Base-by-base conservation (phyloP, 2,797 vertebrate species). In the Pachyuromys duprasi region DNA sequence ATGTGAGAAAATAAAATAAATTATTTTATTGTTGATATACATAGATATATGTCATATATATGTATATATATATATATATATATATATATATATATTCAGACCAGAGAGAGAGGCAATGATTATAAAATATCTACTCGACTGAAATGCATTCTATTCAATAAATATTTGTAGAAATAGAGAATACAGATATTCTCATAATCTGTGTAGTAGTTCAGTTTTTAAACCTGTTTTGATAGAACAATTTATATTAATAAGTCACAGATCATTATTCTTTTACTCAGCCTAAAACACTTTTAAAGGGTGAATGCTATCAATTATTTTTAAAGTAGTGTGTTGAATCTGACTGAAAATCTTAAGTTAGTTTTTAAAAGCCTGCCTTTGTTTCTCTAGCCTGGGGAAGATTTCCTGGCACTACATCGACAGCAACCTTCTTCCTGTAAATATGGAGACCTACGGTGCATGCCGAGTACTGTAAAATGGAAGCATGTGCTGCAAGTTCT, bases 391-490 rank as follows among this genome's bases (percentile, higher is more conserved):
- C 82, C 8, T 2, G 69, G 93, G 93, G 76, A 18, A n/a, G 1
- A 26, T 94, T 60, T 90, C 42, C 89, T 95, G 70, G 26, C 95
- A 82, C 82, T 79, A 74, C 53, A 93, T 63, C 72, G 86, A 78
- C 57, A 89, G 69, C 67, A 75, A 31, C 90, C 91, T 39, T 28
- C n/a, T 76, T 63, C 74, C 92, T 75, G 49, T 96, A 96, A 92
- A 82, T 60, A 78, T 97, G 82, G 31, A 55, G 69, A 86, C 90
- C 89, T 96, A 90, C 65, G 96, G 90, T 94, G 33, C 79, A 57
- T 92, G 96, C 45, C 97, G 94, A 96, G 49, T 97, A 63, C 60
- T 95, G 17, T 83, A 87, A 96, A 90, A 82, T 86, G 22, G 70
- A 82, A 83, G 96, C 94, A 70, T 82, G 90, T 65, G 70, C 90